Conservation (phyloP, 1,140 invertebrate genomes). For the Linepithema humile region DNA sequence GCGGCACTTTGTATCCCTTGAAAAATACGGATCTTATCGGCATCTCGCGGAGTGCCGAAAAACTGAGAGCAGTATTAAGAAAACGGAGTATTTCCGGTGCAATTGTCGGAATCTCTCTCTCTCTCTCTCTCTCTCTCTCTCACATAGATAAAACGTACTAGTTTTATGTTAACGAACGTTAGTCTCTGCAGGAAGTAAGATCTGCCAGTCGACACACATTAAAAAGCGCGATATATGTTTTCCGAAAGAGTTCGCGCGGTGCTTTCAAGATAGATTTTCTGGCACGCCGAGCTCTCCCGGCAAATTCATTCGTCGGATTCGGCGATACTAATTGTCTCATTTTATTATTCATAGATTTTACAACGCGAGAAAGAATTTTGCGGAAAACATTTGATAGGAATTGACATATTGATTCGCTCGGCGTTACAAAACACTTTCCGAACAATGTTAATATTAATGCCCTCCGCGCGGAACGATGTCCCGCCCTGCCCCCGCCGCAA, state of each 20-base stretch:
- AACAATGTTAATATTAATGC: background rate
- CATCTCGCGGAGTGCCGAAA: background rate
- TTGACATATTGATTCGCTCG: background rate
- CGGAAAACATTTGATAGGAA: background rate
- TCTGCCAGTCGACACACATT: background rate
- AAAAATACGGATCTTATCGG: constrained; percentile 40
- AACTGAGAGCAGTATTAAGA: background rate
- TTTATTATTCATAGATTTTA: background rate
- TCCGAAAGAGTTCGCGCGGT: background rate
- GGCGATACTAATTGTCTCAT: background rate
- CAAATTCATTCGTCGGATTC: background rate
- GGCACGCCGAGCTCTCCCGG: background rate
- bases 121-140: background rate
- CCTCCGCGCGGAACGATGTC: background rate
- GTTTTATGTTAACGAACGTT: constrained; percentile 12
- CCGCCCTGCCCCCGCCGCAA: background rate
- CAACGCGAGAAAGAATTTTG: background rate
- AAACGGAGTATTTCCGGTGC: background rate
- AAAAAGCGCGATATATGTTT: background rate
- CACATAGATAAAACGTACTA: constrained; percentile 23
- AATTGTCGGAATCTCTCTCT: background rate
- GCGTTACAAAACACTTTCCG: background rate
- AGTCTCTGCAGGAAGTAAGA: background rate
- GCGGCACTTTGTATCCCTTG: constrained; percentile 18
- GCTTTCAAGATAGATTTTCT: background rate